Base-by-base conservation (phyloP, 1,140 invertebrate genomes). In the Oncopodura yosiiana region DNA sequence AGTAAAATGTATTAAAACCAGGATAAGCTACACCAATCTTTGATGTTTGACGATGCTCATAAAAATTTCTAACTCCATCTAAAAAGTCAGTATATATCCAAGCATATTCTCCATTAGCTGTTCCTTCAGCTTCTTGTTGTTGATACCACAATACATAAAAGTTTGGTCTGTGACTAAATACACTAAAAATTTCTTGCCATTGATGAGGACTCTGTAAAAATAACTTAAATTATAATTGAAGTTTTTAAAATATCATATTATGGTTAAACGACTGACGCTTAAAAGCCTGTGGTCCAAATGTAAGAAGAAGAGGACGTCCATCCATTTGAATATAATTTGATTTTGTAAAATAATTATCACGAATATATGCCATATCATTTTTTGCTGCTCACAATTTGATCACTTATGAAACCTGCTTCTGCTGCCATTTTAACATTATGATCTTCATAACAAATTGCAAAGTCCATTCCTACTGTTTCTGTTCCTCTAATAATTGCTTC, bases 381-480 rank as follows among this genome's bases (percentile, higher is more conserved):
- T 49, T 41, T 29, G 53, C 59, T 12, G 30, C 32, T 12, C 32
- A 27, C 26, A 61, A 27, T 19, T 37, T 48, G 32, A n/a, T 61
- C 59, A 12, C 19, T 5, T 16, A 60, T 55, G 42, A 60, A 55
- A 37, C 58, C 58, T 30, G 58, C 58, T 11, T 60, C 58, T 18
- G 27, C 14, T 19, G 58, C 44, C 58, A 60, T 55, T 21, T 46
- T 52, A 16, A 58, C n/a, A 24, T 55, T 60, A 36, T 56, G 53
- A 44, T 60, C 58, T 44, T 60, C 58, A 34, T 60, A 56, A 3
- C 56, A 53, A 34, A 60, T 56, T 9, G 53, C 58, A 19, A 60
- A 60, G 36, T 52, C 49, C 36, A 60, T 32, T 11, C 58, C 58
- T 9, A 46, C n/a, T 14, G 42, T 4, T 26, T 49, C 49, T 3